Evolutionary conservation across 2,113 vertebrate genomes (phyloP).

Genomic region (Grantiella picta): DNA sequence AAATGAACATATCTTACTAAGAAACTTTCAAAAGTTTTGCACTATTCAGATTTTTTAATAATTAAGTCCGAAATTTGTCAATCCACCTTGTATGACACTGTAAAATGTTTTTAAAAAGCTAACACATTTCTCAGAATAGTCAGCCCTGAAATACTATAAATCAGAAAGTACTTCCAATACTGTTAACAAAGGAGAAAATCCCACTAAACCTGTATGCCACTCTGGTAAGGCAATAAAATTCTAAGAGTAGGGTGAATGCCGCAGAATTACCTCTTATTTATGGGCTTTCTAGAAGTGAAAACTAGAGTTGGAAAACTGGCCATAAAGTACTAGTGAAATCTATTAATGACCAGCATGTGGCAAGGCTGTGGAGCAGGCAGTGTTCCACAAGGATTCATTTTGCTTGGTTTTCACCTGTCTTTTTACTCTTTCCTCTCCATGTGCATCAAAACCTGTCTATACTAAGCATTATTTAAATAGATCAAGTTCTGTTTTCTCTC

Average conservation of each 20-base stretch:
- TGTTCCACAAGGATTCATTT: neutral
- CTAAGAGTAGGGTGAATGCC: neutral
- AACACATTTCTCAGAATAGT: neutral
- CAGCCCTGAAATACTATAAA: neutral
- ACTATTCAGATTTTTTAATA: neutral
- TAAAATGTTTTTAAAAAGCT: neutral
- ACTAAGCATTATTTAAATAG: neutral
- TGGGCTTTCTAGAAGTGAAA: neutral
- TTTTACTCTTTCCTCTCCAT: neutral
- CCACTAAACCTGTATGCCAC: neutral
- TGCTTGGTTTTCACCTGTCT: neutral
- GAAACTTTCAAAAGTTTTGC: neutral
- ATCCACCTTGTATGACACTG: neutral
- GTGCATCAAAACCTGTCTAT: neutral
- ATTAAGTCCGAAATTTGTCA: neutral
- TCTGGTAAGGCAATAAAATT: neutral
- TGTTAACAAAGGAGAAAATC: neutral
- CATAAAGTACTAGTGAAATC: neutral
- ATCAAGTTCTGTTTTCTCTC: neutral
- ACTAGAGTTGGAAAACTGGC: neutral
- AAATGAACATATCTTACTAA: neutral
- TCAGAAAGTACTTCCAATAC: neutral
- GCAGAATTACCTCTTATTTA: neutral
- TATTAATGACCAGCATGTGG: neutral
- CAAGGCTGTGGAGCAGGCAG: neutral